A percentile compares a stretch with the other conserved stretches of the same genome.
These are phyloP conservation scores for Notolabrus celidotus DNA, from an alignment of 2,797 vertebrate species.

Conservation along the genomic window DNA sequence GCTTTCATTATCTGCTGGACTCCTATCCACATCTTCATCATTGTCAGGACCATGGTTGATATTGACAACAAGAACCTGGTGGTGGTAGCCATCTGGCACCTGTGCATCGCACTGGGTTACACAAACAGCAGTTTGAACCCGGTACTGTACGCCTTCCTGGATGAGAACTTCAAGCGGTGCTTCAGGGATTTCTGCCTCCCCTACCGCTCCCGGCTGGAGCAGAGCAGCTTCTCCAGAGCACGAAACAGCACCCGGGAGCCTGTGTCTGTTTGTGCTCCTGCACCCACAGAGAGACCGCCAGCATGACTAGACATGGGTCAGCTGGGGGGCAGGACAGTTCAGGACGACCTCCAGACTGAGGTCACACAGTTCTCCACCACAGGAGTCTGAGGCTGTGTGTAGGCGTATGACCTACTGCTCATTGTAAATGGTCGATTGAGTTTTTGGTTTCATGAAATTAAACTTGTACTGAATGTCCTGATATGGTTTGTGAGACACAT, in stretches of 20 bases:
- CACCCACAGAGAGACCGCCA: conserved; percentile 76
- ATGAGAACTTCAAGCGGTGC: conserved; percentile 98
- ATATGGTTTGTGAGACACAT: conserved; percentile 1
- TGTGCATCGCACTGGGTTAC: conserved; percentile 97
- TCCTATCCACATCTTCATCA: conserved; percentile 98
- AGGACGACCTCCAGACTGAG: conserved; percentile 85
- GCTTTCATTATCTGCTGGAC: conserved; percentile 98
- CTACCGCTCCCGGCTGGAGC: conserved; percentile 84
- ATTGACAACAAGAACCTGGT: conserved; percentile 90
- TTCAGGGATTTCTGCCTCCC: conserved; percentile 95
- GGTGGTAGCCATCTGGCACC: conserved; percentile 92
- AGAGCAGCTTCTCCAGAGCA: conserved; percentile 88
- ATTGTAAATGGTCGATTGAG: conserved; percentile 12
- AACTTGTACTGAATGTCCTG: background rate
- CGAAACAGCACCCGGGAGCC: conserved; percentile 86
- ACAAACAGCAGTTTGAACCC: conserved; percentile 99
- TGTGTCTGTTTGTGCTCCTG: conserved; percentile 85
- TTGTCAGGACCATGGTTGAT: conserved; percentile 91
- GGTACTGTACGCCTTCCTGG: conserved; percentile 94
- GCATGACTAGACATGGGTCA: conserved; percentile 88
- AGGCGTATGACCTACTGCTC: conserved; percentile 1
- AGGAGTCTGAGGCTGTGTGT: conserved; percentile 80
- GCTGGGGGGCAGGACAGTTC: conserved; percentile 49
- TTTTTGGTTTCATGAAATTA: conserved; percentile 21
- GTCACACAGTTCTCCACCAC: conserved; percentile 88